Evolutionary conservation across 2,113 vertebrate genomes (phyloP), one percentile per base, ranked within the genome.

Genomic region (Cynocephalus volans): DNA sequence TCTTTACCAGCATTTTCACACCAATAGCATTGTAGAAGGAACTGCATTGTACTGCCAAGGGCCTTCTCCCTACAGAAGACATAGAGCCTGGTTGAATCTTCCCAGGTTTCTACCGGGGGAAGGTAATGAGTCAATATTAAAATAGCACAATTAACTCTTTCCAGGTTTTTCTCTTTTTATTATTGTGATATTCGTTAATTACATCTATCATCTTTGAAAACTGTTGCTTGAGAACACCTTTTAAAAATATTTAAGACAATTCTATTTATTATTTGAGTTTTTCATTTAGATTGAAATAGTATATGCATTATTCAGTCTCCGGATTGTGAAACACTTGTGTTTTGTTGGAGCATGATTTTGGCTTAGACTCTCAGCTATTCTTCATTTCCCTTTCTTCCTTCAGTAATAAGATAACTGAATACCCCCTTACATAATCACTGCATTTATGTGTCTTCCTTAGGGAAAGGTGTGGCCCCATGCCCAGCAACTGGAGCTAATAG

Each of bases 31-130:
- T 12, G 17, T 3, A 10, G 3, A 60, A 31, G 9, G 12, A 76
- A 81, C 12, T 11, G 1, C 14, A 4, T 31, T 0, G 2, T 2
- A 18, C 24, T 36, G 3, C 28, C 24, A 28, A 9, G 26, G 14
- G 6, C 14, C 48, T 69, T n/a, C 7, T 81, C n/a, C 54, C 9
- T 45, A 0, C 5, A 33, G 17, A 7, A 13, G 24, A 31, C 18
- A 4, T 14, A 4, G 11, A 50, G 18, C 24, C 52, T 52, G 54
- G 15, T 24, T 77, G 54, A 70, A n/a, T 10, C 8, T 31, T 26
- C n/a, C 12, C 31, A 28, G 23, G 8, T 21, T 90, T 65, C 50
- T 60, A 56, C 15, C 54, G 21, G 8, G 26, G 82, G 12, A 23
- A 41, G 48, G 41, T 36, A 70, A 65, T 7, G 60, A 13, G 2